Conservation (phyloP, 1,140 invertebrate genomes). For the Bombus pascuorum region DNA sequence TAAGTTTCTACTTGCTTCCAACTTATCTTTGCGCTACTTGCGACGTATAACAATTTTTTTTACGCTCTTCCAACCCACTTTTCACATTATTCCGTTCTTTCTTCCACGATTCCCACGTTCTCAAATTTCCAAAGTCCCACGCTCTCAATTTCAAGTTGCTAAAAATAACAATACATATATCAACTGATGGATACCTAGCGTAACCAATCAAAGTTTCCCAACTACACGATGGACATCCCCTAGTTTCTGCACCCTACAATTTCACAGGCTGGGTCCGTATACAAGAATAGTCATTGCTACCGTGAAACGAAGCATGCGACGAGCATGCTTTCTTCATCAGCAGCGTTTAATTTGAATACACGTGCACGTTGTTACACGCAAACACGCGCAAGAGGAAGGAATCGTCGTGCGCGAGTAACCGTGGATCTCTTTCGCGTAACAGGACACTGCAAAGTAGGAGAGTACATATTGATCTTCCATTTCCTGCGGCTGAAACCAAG, state of each 20-base stretch:
- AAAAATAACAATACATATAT: neutral
- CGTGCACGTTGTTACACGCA: neutral
- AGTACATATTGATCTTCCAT: conserved; percentile 56
- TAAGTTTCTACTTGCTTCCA: too few relatives aligned
- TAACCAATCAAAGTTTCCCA: neutral
- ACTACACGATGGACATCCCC: neutral
- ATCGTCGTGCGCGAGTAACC: neutral
- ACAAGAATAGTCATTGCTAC: neutral
- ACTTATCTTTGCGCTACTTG: too few relatives aligned
- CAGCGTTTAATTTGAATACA: conserved; percentile 18
- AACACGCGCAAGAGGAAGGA: neutral
- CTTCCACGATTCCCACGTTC: conserved; percentile 1
- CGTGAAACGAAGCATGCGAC: conserved; percentile 30
- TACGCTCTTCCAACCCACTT: too few relatives aligned
- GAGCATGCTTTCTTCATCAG: conserved; percentile 17
- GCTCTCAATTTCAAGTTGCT: neutral
- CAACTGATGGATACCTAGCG: neutral
- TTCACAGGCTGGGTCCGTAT: neutral
- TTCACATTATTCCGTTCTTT: neutral
- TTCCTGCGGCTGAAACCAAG: conserved; percentile 37
- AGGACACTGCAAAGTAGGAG: conserved; percentile 39
- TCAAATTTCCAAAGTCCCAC: neutral
- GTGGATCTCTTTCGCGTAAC: conserved; percentile 25
- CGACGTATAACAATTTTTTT: too few relatives aligned
- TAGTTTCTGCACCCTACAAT: neutral